A percentile compares a stretch with the other conserved stretches of the same genome.
Conservation (phyloP, 1,140 invertebrate species). For the Drosophila chauvacae region DNA sequence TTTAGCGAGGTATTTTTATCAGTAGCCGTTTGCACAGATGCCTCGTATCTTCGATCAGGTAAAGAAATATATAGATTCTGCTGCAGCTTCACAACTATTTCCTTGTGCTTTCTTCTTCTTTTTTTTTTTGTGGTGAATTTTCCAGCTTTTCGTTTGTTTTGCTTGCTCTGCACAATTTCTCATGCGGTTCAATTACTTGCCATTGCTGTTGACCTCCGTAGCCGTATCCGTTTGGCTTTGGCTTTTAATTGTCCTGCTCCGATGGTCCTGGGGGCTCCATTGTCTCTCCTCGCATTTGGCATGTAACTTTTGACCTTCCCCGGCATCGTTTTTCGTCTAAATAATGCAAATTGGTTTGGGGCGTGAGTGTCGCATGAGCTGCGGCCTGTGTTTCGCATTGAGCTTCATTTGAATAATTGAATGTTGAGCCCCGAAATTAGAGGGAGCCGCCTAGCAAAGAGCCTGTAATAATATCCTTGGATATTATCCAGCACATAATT, state of each 20-base stretch:
- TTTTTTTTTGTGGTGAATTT: conserved; percentile 16
- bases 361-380: conserved; percentile 36
- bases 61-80: conserved; percentile 8
- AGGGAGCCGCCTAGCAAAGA: conserved; percentile 7
- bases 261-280: conserved; percentile 25
- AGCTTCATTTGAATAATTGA: conserved; percentile 52
- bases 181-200: conserved; percentile 40
- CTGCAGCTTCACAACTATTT: conserved; percentile 10
- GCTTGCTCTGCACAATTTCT: conserved; percentile 26
- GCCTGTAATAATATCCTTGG: conserved; percentile 17
- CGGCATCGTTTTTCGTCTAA: conserved; percentile 32
- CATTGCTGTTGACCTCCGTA: conserved; percentile 23
- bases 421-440: conserved; percentile 40
- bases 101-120: not conserved
- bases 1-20: conserved; percentile 50
- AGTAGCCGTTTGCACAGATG: conserved; percentile 40
- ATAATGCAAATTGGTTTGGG: conserved; percentile 49
- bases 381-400: conserved; percentile 13
- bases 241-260: conserved; percentile 36
- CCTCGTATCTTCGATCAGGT: conserved; percentile 30
- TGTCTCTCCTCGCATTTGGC: conserved; percentile 23
- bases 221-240: conserved; percentile 39
- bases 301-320: conserved; percentile 37
- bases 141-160: conserved; percentile 10
- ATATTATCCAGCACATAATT: conserved; percentile 34